phyloP scores from a whole-genome alignment of 2,113 vertebrate genomes.

The Chloropsis hardwickii region DNA sequence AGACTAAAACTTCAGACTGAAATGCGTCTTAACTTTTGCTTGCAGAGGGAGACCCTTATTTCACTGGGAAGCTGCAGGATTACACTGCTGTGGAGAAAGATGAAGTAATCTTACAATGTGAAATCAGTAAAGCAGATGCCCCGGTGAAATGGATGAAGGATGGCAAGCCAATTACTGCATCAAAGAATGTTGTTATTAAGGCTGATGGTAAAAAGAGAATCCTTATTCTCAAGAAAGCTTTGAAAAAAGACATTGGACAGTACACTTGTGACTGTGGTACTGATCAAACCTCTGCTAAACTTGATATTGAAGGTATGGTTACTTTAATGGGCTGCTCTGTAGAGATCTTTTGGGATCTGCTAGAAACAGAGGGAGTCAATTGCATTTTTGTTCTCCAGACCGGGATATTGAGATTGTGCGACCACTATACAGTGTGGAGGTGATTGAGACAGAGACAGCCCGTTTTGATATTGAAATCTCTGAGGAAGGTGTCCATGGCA shows the following conservation, averaged over 20 bases:
- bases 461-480: conserved; percentile 95
- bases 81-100: conserved; percentile 96
- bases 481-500: conserved; percentile 88
- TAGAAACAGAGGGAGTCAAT: neutral
- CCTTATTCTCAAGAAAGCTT: conserved; percentile 86
- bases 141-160: conserved; percentile 95
- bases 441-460: conserved; percentile 93
- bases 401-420: conserved; percentile 92
- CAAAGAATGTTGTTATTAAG: conserved; percentile 86
- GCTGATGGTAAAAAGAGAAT: conserved; percentile 88
- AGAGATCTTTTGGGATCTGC: neutral
- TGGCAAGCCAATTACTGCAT: conserved; percentile 87
- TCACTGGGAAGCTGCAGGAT: conserved; percentile 92
- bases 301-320: conserved; percentile 90
- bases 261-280: conserved; percentile 93
- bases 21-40: neutral
- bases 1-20: neutral
- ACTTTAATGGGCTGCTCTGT: neutral
- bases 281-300: conserved; percentile 88
- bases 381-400: conserved; percentile 68
- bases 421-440: conserved; percentile 91
- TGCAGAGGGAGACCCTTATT: conserved; percentile 95
- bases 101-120: conserved; percentile 88
- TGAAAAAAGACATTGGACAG: conserved; percentile 82
- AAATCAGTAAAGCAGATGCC: conserved; percentile 88